These are phyloP conservation scores for Lonchura striata DNA, from an alignment of 2,113 vertebrate species.

Conservation along the genomic window DNA sequence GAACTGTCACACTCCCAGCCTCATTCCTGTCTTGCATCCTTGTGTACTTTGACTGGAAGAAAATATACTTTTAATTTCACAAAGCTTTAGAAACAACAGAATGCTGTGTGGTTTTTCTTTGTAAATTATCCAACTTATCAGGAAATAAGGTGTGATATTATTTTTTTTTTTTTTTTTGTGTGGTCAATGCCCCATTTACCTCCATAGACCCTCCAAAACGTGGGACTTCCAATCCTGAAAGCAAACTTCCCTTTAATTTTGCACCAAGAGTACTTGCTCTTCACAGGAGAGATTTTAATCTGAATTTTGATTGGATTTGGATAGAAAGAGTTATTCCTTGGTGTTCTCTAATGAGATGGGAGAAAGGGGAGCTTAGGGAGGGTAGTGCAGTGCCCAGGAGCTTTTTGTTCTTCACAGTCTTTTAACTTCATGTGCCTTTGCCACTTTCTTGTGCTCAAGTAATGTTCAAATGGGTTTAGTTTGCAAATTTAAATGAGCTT, in stretches of 20 bases:
- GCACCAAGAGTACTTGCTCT: background rate
- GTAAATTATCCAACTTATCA: background rate
- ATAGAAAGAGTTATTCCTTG: background rate
- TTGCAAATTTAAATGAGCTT: constrained; percentile 23
- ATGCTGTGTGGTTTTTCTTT: background rate
- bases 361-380: background rate
- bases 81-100: background rate
- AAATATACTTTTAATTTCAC: background rate
- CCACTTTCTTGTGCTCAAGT: background rate
- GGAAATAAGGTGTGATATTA: background rate
- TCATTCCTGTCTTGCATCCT: background rate
- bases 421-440: background rate
- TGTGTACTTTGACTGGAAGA: background rate
- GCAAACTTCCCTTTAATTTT: background rate
- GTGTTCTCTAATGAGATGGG: background rate
- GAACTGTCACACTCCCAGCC: background rate
- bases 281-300: background rate
- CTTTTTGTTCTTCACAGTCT: background rate
- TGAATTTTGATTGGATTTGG: background rate
- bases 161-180: background rate
- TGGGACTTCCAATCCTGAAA: no score
- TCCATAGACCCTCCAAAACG: background rate
- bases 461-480: background rate
- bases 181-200: rapidly evolving
- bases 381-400: background rate